These are phyloP conservation scores for Columba guinea DNA, from an alignment of 2,797 vertebrate species.

Conservation along the genomic window DNA sequence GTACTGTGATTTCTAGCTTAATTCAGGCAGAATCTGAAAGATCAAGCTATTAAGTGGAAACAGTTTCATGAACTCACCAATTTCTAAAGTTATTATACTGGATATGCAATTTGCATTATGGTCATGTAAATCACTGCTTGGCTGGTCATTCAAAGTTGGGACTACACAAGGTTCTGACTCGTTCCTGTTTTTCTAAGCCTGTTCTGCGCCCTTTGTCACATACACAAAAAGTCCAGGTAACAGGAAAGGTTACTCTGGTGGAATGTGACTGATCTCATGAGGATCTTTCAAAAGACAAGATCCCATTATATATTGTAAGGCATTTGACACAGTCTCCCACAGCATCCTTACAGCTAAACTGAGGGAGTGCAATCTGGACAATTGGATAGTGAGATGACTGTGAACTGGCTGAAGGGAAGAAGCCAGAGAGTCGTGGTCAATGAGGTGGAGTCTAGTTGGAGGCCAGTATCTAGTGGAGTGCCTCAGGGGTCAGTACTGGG, in stretches of 20 bases:
- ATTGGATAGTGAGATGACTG: too few species aligned
- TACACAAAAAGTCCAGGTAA: background rate
- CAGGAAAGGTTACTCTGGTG: background rate
- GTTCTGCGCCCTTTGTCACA: background rate
- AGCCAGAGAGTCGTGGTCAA: too few species aligned
- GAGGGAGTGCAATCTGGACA: too few species aligned
- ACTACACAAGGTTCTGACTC: background rate
- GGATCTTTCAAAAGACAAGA: background rate
- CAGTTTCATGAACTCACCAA: background rate
- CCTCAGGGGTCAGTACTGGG: too few species aligned
- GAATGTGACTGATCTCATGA: background rate
- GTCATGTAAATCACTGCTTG: background rate
- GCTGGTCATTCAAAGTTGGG: background rate
- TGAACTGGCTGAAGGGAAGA: too few species aligned
- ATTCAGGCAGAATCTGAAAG: background rate
- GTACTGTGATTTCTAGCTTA: background rate
- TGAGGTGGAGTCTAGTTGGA: too few species aligned
- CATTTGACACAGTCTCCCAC: too few species aligned
- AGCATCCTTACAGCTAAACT: too few species aligned
- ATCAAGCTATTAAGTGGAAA: background rate
- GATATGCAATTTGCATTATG: background rate
- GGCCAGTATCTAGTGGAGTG: too few species aligned
- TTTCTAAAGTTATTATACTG: background rate
- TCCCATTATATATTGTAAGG: too few species aligned
- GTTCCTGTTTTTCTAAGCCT: background rate